These are phyloP conservation scores for Pangasius sanitwongsei DNA, from an alignment of 2,797 vertebrate species.

Conservation along the genomic window DNA sequence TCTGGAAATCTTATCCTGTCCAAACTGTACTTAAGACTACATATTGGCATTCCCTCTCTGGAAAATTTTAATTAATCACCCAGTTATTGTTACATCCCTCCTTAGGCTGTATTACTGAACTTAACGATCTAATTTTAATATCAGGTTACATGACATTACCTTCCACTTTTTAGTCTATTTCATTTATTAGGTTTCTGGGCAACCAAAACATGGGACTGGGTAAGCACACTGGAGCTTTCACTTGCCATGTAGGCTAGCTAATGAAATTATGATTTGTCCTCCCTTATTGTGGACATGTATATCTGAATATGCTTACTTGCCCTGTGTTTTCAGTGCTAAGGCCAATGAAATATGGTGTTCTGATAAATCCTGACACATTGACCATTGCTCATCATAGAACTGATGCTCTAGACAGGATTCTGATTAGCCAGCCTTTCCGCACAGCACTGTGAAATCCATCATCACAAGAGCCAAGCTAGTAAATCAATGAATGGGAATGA, in stretches of 20 bases:
- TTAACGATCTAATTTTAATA: neutral
- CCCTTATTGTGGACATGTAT: neutral
- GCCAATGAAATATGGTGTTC: conserved; percentile 17
- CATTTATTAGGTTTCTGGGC: neutral
- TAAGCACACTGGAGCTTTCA: neutral
- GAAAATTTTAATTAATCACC: neutral
- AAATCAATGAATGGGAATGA: conserved; percentile 56
- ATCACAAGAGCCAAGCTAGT: conserved; percentile 44
- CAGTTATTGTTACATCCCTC: neutral
- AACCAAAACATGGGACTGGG: neutral
- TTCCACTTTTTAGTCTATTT: too few species aligned
- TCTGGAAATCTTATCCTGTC: neutral
- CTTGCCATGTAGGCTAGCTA: neutral
- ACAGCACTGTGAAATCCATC: conserved; percentile 61
- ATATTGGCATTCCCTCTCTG: neutral
- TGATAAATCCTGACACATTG: conserved; percentile 27
- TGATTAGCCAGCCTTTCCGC: conserved; percentile 54
- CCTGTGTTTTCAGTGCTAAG: neutral
- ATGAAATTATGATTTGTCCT: conserved; percentile 1
- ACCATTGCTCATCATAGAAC: conserved; percentile 41
- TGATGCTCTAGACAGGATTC: conserved; percentile 41
- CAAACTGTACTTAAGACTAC: neutral
- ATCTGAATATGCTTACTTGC: conserved; percentile 6
- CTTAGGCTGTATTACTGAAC: neutral
- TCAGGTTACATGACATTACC: neutral